Percentiles rank a stretch among this genome's conserved stretches.
phyloP scores from a whole-genome alignment of 2,113 vertebrate genomes.

The Petaurus breviceps region DNA sequence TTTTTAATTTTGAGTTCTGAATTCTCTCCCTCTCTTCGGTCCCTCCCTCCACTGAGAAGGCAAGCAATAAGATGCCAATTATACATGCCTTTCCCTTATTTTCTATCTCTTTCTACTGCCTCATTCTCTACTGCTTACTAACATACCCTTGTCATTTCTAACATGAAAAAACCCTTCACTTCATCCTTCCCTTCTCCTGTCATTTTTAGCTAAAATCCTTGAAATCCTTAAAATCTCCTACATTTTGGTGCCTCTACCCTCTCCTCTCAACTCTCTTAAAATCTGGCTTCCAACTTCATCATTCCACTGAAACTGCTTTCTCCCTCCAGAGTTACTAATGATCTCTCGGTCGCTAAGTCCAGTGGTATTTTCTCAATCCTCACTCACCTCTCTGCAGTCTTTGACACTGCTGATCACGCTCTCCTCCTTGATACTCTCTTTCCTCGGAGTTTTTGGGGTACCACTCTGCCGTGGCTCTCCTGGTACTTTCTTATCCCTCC shows the following conservation, averaged over 20 bases:
- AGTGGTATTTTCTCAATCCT: background rate
- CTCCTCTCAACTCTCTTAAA: background rate
- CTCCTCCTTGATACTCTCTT: background rate
- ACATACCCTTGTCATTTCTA: background rate
- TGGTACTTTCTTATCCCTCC: background rate
- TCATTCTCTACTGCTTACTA: background rate
- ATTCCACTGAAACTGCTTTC: background rate
- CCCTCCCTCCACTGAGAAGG: background rate
- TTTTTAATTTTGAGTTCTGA: no score
- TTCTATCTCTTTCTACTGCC: constrained; percentile 7
- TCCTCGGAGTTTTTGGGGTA: background rate
- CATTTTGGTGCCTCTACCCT: background rate
- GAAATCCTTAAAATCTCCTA: background rate
- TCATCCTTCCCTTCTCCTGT: background rate
- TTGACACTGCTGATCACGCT: background rate
- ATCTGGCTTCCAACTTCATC: background rate
- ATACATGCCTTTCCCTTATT: background rate
- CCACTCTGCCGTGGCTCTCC: background rate
- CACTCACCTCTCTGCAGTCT: background rate
- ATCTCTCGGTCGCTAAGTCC: background rate
- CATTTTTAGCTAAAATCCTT: background rate
- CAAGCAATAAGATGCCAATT: background rate
- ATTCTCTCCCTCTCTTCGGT: no score
- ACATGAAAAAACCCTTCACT: background rate
- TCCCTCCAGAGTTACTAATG: background rate